Evolutionary conservation across 2,888 invertebrate genomes (phyloP).

Genomic region (Diaprepes abbreviatus): DNA sequence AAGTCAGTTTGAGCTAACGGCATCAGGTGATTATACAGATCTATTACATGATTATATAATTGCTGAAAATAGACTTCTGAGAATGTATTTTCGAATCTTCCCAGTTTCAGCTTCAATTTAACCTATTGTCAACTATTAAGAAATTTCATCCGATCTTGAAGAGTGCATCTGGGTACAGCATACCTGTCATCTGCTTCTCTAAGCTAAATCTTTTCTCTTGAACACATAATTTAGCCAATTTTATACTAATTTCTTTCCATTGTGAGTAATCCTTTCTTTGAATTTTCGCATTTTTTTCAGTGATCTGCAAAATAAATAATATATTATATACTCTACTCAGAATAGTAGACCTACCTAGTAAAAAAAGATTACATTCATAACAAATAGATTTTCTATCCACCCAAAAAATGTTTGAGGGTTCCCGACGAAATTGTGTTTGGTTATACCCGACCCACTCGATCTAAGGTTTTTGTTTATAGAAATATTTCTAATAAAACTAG

Average conservation of each 20-base stretch:
- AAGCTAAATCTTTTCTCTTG: neutral
- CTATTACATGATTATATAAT: neutral
- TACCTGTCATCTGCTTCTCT: neutral
- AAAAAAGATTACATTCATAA: no score
- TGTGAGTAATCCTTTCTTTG: neutral
- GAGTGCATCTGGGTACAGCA: neutral
- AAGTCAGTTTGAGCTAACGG: neutral
- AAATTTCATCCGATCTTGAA: neutral
- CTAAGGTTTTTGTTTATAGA: no score
- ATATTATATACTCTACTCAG: no score
- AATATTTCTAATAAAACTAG: no score
- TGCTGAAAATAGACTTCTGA: neutral
- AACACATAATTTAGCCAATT: neutral
- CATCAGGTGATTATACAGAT: neutral
- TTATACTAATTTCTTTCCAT: neutral
- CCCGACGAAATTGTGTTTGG: no score
- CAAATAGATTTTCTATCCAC: no score
- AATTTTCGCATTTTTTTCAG: neutral
- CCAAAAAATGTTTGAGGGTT: no score
- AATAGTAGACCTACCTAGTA: neutral
- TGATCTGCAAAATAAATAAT: no score
- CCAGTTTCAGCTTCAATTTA: neutral
- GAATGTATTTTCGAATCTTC: neutral
- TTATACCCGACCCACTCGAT: no score
- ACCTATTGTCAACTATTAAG: neutral